Evolutionary conservation across 2,888 invertebrate species (phyloP).

Genomic region (Lissocephala sabroskyi): DNA sequence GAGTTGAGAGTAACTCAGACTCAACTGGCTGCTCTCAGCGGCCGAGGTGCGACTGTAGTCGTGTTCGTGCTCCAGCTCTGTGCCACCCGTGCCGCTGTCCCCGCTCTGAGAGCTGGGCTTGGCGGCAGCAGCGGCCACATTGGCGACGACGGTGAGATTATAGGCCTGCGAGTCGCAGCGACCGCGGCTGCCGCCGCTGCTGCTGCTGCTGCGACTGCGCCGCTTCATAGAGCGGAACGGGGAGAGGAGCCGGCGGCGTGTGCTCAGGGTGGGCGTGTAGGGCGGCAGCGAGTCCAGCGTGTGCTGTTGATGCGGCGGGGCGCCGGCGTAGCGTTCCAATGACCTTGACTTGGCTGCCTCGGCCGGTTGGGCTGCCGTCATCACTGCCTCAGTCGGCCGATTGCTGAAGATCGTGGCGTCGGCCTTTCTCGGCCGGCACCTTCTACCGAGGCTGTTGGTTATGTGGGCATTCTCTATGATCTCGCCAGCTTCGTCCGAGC

Average conservation of each 20-base stretch:
- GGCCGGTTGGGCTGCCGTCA: neutral
- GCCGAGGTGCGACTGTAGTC: conserved; percentile 54
- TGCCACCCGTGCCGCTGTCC: conserved; percentile 67
- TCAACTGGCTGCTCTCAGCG: conserved; percentile 59
- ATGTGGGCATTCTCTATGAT: conserved; percentile 45
- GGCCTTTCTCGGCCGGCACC: conserved; percentile 5
- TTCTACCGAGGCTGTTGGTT: conserved; percentile 6
- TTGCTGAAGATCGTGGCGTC: conserved; percentile 36
- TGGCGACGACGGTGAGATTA: conserved; percentile 42
- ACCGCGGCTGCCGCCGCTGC: conserved; percentile 50
- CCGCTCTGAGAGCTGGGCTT: conserved; percentile 65
- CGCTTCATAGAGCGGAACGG: conserved; percentile 67
- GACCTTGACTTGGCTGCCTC: conserved; percentile 67
- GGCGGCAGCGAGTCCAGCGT: conserved; percentile 23
- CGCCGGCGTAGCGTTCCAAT: conserved; percentile 65
- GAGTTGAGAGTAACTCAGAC: conserved; percentile 65
- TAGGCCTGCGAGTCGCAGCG: conserved; percentile 41
- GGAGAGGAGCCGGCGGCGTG: conserved; percentile 58
- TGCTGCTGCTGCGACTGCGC: conserved; percentile 69
- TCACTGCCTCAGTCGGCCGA: neutral
- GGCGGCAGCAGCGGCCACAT: conserved; percentile 24
- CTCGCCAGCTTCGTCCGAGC: conserved; percentile 46
- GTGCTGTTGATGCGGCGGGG: conserved; percentile 52
- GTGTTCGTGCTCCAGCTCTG: conserved; percentile 64
- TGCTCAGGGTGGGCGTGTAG: conserved; percentile 54